A percentile compares a stretch with the other conserved stretches of the same genome.
Evolutionary conservation across 2,113 vertebrate species (phyloP).

Genomic region (Datnioides undecimradiatus): DNA sequence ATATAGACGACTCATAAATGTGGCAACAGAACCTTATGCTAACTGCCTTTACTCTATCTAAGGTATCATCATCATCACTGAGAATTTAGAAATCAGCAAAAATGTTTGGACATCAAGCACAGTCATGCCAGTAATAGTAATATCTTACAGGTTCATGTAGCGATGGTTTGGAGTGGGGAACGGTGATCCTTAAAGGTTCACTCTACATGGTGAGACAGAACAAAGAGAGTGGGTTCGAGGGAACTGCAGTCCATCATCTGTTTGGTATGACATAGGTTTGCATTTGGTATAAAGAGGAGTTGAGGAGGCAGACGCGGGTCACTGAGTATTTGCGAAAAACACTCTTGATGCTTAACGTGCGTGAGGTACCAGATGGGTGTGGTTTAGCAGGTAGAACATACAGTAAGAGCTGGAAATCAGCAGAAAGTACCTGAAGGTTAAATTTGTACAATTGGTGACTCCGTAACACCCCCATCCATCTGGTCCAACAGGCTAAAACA

Average conservation of each 20-base stretch:
- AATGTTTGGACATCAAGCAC: constrained; percentile 84
- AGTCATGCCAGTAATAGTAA: constrained; percentile 86
- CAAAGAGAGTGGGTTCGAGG: constrained; percentile 64
- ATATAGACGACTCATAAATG: constrained; percentile 87
- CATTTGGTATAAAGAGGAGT: constrained; percentile 85
- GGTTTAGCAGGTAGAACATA: constrained; percentile 40
- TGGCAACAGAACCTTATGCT: constrained; percentile 81
- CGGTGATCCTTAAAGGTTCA: constrained; percentile 66
- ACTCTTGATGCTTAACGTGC: constrained; percentile 24
- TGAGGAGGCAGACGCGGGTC: constrained; percentile 65
- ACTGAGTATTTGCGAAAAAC: constrained; percentile 53
- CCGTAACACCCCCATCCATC: constrained; percentile 42
- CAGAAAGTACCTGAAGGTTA: constrained; percentile 60
- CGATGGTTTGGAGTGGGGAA: constrained; percentile 64
- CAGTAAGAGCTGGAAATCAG: constrained; percentile 42
- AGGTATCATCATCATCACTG: constrained; percentile 64
- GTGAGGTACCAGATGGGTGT: constrained; percentile 36
- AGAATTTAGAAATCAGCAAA: constrained; percentile 82
- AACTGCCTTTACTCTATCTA: constrained; percentile 78
- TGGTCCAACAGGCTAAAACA: constrained; percentile 54
- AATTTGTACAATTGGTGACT: constrained; percentile 41
- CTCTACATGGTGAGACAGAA: constrained; percentile 65
- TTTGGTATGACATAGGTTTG: constrained; percentile 80
- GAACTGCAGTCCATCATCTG: constrained; percentile 71
- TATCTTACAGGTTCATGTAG: constrained; percentile 83